phyloP scores from a whole-genome alignment of 2,797 vertebrate species.

The Petrocephalus schoutedeni region DNA sequence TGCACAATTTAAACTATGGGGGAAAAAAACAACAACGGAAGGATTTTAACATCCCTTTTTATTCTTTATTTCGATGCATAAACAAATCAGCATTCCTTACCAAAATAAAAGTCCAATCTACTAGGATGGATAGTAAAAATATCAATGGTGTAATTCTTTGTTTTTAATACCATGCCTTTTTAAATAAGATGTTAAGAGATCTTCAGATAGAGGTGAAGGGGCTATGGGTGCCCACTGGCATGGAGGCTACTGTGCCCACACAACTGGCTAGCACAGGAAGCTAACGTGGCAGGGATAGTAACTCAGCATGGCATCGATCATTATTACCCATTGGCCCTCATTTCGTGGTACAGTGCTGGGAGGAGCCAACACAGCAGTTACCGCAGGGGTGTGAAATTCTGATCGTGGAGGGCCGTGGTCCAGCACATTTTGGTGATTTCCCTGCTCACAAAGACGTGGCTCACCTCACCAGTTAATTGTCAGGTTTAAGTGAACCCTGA shows the following conservation, averaged over 20 bases:
- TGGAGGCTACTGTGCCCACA: background rate
- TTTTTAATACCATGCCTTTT: slow-evolving; percentile 33
- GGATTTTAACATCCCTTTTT: slow-evolving; percentile 51
- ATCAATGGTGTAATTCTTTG: slow-evolving; percentile 9
- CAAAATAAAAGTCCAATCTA: slow-evolving; percentile 56
- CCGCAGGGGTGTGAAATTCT: too few species aligned
- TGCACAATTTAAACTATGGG: background rate
- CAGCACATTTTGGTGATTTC: too few species aligned
- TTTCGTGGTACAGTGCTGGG: background rate
- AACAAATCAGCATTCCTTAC: slow-evolving; percentile 56
- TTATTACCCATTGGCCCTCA: background rate
- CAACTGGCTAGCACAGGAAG: background rate
- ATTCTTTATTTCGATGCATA: slow-evolving; percentile 52
- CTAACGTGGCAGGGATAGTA: background rate
- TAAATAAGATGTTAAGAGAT: background rate
- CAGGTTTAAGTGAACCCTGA: too few species aligned
- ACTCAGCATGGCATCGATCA: background rate
- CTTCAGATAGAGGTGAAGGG: background rate
- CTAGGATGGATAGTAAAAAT: slow-evolving; percentile 35
- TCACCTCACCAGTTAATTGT: too few species aligned
- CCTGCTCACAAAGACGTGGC: too few species aligned
- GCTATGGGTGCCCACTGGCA: background rate
- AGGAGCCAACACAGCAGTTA: background rate
- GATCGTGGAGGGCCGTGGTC: too few species aligned
- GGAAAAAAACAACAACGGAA: background rate